Evolutionary conservation across 2,113 vertebrate species (phyloP).

Genomic region (Elachura formosa): DNA sequence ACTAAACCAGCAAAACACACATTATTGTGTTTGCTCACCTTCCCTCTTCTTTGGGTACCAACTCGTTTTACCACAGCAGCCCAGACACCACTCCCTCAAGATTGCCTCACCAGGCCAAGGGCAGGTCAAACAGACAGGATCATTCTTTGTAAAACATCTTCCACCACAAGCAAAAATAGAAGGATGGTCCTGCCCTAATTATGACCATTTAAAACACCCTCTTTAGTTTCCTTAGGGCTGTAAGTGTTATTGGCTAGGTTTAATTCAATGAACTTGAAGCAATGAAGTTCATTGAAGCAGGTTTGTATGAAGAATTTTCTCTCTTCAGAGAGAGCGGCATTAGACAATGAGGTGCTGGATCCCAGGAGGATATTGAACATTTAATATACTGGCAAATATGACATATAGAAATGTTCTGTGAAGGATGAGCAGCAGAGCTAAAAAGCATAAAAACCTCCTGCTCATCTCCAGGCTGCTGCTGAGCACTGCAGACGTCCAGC

Average conservation of each 20-base stretch:
- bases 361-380: slow-evolving; percentile 27
- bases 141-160: neutral
- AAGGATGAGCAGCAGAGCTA: slow-evolving; percentile 7
- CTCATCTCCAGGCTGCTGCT: neutral
- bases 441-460: neutral
- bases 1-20: neutral
- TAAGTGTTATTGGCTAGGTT: neutral
- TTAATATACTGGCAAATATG: slow-evolving; percentile 48
- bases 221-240: neutral
- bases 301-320: neutral
- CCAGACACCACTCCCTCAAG: neutral
- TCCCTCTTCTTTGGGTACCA: neutral
- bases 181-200: slow-evolving; percentile 3
- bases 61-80: fast-evolving
- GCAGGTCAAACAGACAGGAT: neutral
- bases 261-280: slow-evolving; percentile 18
- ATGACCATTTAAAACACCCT: neutral
- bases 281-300: neutral
- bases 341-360: slow-evolving; percentile 6
- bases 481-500: neutral
- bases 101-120: neutral
- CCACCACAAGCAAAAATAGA: neutral
- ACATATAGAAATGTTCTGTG: neutral
- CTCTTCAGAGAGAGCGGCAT: neutral
- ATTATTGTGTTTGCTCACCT: neutral